Evolutionary conservation across 2,113 vertebrate species (phyloP).

Genomic region (Murina feae): DNA sequence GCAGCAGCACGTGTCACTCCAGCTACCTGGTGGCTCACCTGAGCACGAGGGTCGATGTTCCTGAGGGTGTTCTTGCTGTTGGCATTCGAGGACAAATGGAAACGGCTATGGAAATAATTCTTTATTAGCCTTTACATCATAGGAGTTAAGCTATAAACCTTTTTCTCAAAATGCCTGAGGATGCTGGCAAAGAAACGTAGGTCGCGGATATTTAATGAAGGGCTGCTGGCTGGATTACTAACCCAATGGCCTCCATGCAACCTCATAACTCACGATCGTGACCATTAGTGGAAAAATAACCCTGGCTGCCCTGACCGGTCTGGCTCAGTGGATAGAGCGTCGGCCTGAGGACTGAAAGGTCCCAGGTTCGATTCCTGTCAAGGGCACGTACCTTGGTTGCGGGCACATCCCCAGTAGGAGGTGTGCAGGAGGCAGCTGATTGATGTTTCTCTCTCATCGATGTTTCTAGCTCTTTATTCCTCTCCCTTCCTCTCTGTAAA

Average conservation of each 20-base stretch:
- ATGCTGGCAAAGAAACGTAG: background rate
- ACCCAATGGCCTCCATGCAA: background rate
- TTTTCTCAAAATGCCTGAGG: background rate
- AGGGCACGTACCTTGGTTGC: too few relatives aligned
- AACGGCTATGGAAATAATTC: background rate
- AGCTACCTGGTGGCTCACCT: background rate
- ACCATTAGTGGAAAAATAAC: accelerated
- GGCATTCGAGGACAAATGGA: background rate
- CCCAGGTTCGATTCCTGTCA: too few relatives aligned
- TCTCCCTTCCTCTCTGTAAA: too few relatives aligned
- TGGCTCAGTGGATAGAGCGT: too few relatives aligned
- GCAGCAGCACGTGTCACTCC: background rate
- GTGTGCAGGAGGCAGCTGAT: too few relatives aligned
- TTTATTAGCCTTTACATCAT: background rate
- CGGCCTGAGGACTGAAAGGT: too few relatives aligned
- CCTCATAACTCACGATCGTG: background rate
- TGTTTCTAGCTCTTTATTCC: too few relatives aligned
- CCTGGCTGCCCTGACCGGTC: too few relatives aligned
- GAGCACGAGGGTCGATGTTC: background rate
- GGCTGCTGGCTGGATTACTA: background rate
- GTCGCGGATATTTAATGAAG: background rate
- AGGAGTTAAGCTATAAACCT: background rate
- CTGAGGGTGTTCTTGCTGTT: background rate
- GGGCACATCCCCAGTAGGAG: too few relatives aligned
- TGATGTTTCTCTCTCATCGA: too few relatives aligned